Evolutionary conservation across 2,113 vertebrate genomes (phyloP).

Genomic region (Athene noctua): DNA sequence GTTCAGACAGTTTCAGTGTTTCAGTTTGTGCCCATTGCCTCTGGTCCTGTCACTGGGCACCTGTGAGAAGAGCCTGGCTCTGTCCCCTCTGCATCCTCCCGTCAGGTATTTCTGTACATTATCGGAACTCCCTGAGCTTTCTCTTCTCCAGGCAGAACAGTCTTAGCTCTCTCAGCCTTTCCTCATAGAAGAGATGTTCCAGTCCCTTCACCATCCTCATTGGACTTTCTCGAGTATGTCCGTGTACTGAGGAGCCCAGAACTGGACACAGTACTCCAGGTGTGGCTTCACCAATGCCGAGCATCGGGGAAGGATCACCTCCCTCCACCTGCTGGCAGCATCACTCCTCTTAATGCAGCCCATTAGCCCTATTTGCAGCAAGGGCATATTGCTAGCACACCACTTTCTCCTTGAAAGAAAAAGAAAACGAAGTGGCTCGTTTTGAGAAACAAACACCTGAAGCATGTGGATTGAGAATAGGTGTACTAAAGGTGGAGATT

Average conservation of each 20-base stretch:
- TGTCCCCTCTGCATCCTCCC: neutral
- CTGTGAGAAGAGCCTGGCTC: neutral
- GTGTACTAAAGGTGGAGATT: neutral
- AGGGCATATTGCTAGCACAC: neutral
- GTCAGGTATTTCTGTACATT: accelerated
- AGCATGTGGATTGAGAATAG: neutral
- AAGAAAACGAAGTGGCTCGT: neutral
- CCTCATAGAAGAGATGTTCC: neutral
- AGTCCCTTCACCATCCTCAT: neutral
- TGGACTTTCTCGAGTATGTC: neutral
- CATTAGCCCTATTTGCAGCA: neutral
- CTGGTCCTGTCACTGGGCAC: neutral
- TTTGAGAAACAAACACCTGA: neutral
- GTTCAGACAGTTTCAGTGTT: neutral
- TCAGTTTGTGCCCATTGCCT: neutral
- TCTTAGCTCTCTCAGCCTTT: neutral
- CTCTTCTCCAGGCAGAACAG: neutral
- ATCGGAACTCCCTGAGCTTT: neutral
- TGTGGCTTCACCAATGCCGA: neutral
- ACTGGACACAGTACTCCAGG: neutral
- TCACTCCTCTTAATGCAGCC: neutral
- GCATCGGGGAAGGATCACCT: neutral
- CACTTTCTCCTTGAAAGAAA: neutral
- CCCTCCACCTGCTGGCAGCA: neutral
- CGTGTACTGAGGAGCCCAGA: neutral